Evolutionary conservation across 2,888 invertebrate species (phyloP), one percentile per base, ranked within the genome.

Genomic region (Aporophyla lueneburgensis): DNA sequence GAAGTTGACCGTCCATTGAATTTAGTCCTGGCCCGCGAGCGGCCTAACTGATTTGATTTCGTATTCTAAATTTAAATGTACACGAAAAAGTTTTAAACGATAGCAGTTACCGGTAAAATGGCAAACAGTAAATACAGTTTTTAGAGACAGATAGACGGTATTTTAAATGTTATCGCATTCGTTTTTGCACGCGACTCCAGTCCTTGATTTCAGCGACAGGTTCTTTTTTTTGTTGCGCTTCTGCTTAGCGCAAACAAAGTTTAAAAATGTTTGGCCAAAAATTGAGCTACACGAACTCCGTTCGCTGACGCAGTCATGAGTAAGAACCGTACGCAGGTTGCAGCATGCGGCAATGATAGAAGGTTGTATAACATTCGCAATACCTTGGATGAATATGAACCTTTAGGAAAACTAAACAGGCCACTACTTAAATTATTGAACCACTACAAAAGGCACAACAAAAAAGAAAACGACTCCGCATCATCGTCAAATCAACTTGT

Each of bases 1-100:
- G 46, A 56, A 58, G 14, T 56, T 62, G 33, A 46, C 51, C 33
- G 24, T 9, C 19, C 21, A 24, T 24, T 51, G 66, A 33, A 81
- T 49, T 72, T 14, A 54, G 53, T 14, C 3, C n/a, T 24, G 14
- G 27, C n/a, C 5, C 49, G 16, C 14, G 14, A 56, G 33, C 40
- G 43, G 2, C 12, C 24, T 66, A 24, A 14, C 5, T 33, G 16
- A 54, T 12, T 66, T 59, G 21, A 54, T 12, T 66, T 59, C 61
- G 2, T 49, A 10, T 51, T 56, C 14, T 53, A 46, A 66, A 14
- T 65, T 27, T 33, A 33, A 54, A 76, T 51, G 43, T 51, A 12
- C 51, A 4, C 16, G 27, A n/a, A 49, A 43, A 54, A 12, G 16
- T 56, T 56, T 24, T 58, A 2, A 58, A 16, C 24, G 58, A 27